Evolutionary conservation across 2,113 vertebrate species (phyloP), one percentile per base, ranked within the genome.

Genomic region (Triplophysa tibetana): DNA sequence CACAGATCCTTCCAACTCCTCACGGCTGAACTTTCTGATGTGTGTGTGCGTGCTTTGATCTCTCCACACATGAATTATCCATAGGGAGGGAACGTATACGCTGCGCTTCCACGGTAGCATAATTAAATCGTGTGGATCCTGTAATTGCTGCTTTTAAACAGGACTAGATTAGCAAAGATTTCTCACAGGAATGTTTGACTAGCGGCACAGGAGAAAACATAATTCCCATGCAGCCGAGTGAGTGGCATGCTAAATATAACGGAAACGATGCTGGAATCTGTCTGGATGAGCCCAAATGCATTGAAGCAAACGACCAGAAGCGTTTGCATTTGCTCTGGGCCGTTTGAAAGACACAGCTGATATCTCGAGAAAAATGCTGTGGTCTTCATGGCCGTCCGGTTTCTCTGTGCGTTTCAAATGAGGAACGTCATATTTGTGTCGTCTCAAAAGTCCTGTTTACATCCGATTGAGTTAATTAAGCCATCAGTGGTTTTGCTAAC

Each of bases 61-160:
- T 77, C 67, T 45, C 60, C 9, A 41, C 60, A 24, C 19, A 50
- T 52, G 38, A 23, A 63, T 69, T 81, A 66, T 23, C 64, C 58
- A 26, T 16, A 17, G 79, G 62, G 48, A 75, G 50, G 23, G 63
- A 60, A 60, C 7, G 21, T 80, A 43, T 65, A 41, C 38, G 17
- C 76, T 43, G 61, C 26, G 19, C 77, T 68, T 63, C 83, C 33
- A 66, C 65, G 66, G 33, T 58, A 48, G 65, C 68, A 63, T 83
- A 86, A 88, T 88, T 87, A 86, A 84, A 82, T 78, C 63, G 77
- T 79, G 68, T 68, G 78, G 77, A 81, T 75, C 65, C 75, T 70
- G 58, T 87, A 86, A 88, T 88, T 86, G 83, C 73, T 33, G 82
- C 75, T 84, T 90, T 82, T 82, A 70, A 80, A 82, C 66, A 68